phyloP scores from a whole-genome alignment of 2,888 invertebrate species.

The Julus scanicus region DNA sequence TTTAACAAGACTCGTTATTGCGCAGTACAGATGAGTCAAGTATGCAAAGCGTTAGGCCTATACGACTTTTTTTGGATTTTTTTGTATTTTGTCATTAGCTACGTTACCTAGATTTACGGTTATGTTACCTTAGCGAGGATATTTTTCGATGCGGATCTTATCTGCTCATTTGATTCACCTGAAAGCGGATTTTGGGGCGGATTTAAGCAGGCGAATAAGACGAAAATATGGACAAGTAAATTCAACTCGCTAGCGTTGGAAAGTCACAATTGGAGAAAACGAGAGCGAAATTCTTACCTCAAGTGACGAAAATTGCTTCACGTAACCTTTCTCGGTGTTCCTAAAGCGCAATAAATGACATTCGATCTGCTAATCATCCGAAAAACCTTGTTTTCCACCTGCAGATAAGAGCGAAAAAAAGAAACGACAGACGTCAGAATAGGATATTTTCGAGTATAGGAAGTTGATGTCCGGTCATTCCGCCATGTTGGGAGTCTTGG shows the following conservation, averaged over 20 bases:
- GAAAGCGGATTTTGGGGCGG: neutral
- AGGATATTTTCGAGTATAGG: slow-evolving; percentile 13
- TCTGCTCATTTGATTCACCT: neutral
- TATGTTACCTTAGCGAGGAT: no score
- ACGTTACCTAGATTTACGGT: no score
- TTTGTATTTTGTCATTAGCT: no score
- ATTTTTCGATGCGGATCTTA: neutral
- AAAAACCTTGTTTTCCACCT: neutral
- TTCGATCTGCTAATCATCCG: slow-evolving; percentile 42
- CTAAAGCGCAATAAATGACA: slow-evolving; percentile 20
- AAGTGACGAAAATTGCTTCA: slow-evolving; percentile 1
- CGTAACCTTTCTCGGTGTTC: slow-evolving; percentile 17
- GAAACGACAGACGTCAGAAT: neutral
- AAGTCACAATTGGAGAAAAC: neutral
- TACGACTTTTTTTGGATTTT: no score
- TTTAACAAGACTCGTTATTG: no score
- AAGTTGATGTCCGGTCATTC: neutral
- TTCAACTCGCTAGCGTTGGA: no score
- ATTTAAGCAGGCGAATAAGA: neutral
- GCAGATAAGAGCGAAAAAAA: neutral
- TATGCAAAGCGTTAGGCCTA: no score
- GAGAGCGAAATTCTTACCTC: neutral
- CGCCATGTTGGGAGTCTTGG: neutral
- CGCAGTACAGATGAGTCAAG: no score
- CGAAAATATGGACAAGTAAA: neutral